These are phyloP conservation scores for Paraplagusia blochii DNA, from an alignment of 2,113 vertebrate genomes.

Conservation along the genomic window DNA sequence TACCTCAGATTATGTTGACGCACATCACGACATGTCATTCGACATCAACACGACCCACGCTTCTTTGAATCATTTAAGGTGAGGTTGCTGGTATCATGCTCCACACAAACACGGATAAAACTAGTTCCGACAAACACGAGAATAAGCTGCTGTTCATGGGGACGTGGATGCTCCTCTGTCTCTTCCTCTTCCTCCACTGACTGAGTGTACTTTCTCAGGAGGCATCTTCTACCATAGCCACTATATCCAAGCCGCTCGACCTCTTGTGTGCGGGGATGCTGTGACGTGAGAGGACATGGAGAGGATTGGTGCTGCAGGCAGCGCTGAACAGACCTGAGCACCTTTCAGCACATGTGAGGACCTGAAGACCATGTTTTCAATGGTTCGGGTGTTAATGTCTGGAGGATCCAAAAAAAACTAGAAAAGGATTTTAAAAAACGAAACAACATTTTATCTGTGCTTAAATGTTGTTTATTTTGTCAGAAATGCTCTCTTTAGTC, in stretches of 20 bases:
- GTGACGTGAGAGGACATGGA: neutral
- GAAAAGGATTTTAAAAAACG: no score
- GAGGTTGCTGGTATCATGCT: slow-evolving; percentile 20
- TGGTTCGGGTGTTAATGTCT: no score
- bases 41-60: slow-evolving; percentile 40
- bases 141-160: slow-evolving; percentile 33
- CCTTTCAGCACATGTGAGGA: no score
- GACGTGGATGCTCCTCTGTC: slow-evolving; percentile 9
- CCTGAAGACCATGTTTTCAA: no score
- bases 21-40: slow-evolving; percentile 56
- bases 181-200: slow-evolving; percentile 26
- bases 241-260: slow-evolving; percentile 31
- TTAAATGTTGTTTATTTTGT: no score
- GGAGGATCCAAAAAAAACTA: no score
- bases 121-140: neutral
- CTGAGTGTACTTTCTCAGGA: slow-evolving; percentile 35
- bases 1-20: slow-evolving; percentile 68
- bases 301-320: no score
- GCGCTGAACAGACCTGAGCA: no score
- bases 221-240: slow-evolving; percentile 37
- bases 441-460: no score
- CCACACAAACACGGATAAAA: slow-evolving; percentile 17
- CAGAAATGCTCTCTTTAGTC: no score
- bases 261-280: slow-evolving; percentile 20
- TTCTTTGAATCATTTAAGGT: slow-evolving; percentile 32